Percentiles rank a stretch among this genome's conserved stretches.
phyloP scores from a whole-genome alignment of 2,797 vertebrate species.

The Takifugu rubripes region DNA sequence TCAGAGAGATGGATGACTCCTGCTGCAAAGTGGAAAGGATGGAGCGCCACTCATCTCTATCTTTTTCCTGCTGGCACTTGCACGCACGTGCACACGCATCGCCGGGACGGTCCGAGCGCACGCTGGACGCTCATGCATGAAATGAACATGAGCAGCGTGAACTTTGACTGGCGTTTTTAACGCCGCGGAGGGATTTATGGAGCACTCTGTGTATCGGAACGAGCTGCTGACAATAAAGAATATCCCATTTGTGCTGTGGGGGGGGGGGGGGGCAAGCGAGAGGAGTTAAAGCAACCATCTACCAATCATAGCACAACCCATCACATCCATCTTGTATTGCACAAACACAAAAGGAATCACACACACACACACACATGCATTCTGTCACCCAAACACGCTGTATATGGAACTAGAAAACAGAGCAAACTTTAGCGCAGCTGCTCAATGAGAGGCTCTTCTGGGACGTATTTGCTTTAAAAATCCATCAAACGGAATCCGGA shows the following conservation, averaged over 20 bases:
- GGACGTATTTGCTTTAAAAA: neutral
- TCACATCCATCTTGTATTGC: slow-evolving; percentile 48
- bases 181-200: slow-evolving; percentile 62
- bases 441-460: no score
- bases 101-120: slow-evolving; percentile 56
- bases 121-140: slow-evolving; percentile 73
- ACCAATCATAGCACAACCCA: slow-evolving; percentile 46
- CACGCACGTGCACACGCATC: slow-evolving; percentile 56
- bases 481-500: slow-evolving; percentile 3
- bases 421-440: neutral
- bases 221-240: slow-evolving; percentile 61
- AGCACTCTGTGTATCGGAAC: slow-evolving; percentile 60
- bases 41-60: slow-evolving; percentile 52
- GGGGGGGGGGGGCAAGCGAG: slow-evolving; percentile 16
- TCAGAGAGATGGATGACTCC: slow-evolving; percentile 64
- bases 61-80: slow-evolving; percentile 56
- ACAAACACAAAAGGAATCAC: slow-evolving; percentile 53
- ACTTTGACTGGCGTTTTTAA: slow-evolving; percentile 77
- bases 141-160: slow-evolving; percentile 76
- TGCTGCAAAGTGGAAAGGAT: slow-evolving; percentile 60
- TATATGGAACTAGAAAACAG: slow-evolving; percentile 45
- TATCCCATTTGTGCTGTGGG: slow-evolving; percentile 49
- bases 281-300: slow-evolving; percentile 40
- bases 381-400: slow-evolving; percentile 22
- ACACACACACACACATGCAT: neutral